Conservation (phyloP, 2,888 invertebrate genomes). For the Busseola fusca region DNA sequence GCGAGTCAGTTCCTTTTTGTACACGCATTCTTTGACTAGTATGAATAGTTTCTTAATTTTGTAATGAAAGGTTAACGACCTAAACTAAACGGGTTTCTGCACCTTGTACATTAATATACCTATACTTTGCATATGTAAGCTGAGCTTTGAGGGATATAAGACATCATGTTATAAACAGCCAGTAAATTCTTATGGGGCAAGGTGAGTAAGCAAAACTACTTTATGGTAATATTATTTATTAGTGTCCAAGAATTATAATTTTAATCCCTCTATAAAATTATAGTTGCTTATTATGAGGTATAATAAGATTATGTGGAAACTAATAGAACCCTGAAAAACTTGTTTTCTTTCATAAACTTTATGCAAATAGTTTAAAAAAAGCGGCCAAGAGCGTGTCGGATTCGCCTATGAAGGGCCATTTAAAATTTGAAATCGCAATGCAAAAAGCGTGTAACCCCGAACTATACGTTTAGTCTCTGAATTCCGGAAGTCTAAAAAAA, state of each 20-base stretch:
- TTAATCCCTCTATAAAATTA: constrained; percentile 9
- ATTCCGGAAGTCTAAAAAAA: constrained; percentile 26
- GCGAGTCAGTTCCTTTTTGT: constrained; percentile 23
- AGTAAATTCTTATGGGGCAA: constrained; percentile 38
- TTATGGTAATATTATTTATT: constrained; percentile 28
- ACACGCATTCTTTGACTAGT: constrained; percentile 25
- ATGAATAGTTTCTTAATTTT: constrained; percentile 33
- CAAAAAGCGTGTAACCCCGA: not conserved
- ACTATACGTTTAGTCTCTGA: not conserved
- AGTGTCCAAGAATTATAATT: constrained; percentile 11
- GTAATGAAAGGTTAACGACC: constrained; percentile 46
- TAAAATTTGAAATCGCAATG: not conserved
- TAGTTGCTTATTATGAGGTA: not conserved
- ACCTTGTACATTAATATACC: constrained; percentile 12
- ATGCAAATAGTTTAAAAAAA: not conserved
- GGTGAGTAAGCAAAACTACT: constrained; percentile 45
- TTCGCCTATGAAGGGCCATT: too few relatives aligned
- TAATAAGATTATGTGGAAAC: not conserved
- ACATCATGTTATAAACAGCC: constrained; percentile 10
- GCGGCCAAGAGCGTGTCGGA: too few relatives aligned
- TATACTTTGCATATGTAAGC: constrained; percentile 20
- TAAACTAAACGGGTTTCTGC: constrained; percentile 42
- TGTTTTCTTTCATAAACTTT: not conserved
- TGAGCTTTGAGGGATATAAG: constrained; percentile 36
- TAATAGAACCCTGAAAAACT: not conserved